A percentile compares a stretch with the other conserved stretches of the same genome.
Conservation (phyloP, 2,888 invertebrate genomes). For the Hypselothyrea guttata region DNA sequence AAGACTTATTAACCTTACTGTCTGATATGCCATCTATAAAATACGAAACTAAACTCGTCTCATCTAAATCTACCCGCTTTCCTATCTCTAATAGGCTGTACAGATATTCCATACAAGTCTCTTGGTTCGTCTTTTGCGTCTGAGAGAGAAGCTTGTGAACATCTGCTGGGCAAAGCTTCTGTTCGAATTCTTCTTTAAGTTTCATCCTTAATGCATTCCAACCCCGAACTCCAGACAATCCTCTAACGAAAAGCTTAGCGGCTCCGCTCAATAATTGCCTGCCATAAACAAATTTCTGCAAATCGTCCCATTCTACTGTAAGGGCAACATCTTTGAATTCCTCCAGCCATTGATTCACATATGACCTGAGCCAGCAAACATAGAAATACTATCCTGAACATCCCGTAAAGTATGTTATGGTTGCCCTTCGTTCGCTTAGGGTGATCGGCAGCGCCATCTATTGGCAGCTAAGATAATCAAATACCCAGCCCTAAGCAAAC, state of each 20-base stretch:
- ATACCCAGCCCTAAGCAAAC: no score
- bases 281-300: not conserved
- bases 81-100: not conserved
- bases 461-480: no score
- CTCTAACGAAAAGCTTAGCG: conserved; percentile 1
- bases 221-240: not conserved
- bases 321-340: conserved; percentile 1
- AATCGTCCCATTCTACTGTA: not conserved
- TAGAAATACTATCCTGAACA: not conserved
- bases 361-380: not conserved
- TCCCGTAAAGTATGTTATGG: not conserved
- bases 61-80: not conserved
- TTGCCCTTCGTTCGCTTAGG: no score
- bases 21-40: conserved; percentile 1
- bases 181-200: not conserved
- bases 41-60: not conserved
- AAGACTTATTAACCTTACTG: not conserved
- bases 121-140: no score
- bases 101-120: not conserved
- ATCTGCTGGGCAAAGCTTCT: not conserved
- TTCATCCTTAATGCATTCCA: no score
- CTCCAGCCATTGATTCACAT: not conserved
- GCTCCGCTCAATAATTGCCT: conserved; percentile 3
- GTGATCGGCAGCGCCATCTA: no score
- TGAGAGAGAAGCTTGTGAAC: not conserved